A percentile compares a stretch with the other conserved stretches of the same genome.
Evolutionary conservation across 92 coral and sea anemone species (phyloP).

Genomic region (Virgularia gustaviana): DNA sequence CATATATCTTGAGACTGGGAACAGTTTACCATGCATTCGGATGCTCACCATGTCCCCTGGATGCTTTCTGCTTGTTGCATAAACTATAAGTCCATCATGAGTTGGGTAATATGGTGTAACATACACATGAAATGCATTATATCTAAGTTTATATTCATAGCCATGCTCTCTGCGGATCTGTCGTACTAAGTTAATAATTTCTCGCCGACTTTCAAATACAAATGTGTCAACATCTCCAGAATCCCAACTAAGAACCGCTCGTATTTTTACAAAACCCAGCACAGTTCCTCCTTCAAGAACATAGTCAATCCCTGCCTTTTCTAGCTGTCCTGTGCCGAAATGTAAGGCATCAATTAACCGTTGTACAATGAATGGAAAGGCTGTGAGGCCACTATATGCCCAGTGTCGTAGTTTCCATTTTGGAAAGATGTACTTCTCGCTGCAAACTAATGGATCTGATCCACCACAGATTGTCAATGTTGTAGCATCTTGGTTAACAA

Average conservation of each 20-base stretch:
- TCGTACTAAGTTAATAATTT: slow-evolving; percentile 19
- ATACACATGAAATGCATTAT: slow-evolving; percentile 35
- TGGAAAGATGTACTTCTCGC: slow-evolving; percentile 32
- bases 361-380: slow-evolving; percentile 21
- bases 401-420: slow-evolving; percentile 32
- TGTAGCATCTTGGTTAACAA: slow-evolving; percentile 10
- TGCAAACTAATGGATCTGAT: slow-evolving; percentile 24
- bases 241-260: slow-evolving; percentile 24
- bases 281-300: slow-evolving; percentile 27
- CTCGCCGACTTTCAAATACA: slow-evolving; percentile 24
- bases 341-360: slow-evolving; percentile 24
- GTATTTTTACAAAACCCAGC: slow-evolving; percentile 24
- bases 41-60: slow-evolving; percentile 12
- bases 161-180: slow-evolving; percentile 1
- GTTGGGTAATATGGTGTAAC: slow-evolving; percentile 26
- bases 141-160: slow-evolving; percentile 25
- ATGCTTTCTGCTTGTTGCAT: slow-evolving; percentile 5
- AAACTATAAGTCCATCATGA: slow-evolving; percentile 33
- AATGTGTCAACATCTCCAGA: slow-evolving; percentile 34
- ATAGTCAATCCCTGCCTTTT: slow-evolving; percentile 3
- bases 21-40: slow-evolving; percentile 25
- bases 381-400: slow-evolving; percentile 37
- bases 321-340: slow-evolving; percentile 22
- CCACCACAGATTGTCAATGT: slow-evolving; percentile 18
- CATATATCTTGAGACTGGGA: slow-evolving; percentile 18